Percentiles rank a stretch among this genome's conserved stretches.
These are phyloP conservation scores for Pectinophora gossypiella DNA, from an alignment of 1,140 invertebrate species.

Conservation along the genomic window DNA sequence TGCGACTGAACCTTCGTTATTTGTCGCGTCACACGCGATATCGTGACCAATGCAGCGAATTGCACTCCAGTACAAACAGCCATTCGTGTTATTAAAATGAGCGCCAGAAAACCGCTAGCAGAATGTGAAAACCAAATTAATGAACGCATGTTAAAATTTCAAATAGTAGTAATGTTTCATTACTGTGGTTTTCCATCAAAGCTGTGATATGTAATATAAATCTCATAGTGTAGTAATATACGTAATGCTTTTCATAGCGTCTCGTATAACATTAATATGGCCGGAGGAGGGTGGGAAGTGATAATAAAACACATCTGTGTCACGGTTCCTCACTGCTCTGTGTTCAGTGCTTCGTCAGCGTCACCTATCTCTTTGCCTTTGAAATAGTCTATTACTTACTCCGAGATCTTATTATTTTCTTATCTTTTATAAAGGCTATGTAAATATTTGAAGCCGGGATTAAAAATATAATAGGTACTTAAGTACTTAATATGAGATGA, in stretches of 20 bases:
- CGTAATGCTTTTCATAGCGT: conserved; percentile 17
- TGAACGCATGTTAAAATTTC: conserved; percentile 29
- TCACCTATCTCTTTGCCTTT: background rate
- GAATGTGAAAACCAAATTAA: conserved; percentile 40
- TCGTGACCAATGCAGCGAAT: no score
- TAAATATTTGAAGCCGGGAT: no score
- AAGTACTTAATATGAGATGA: no score
- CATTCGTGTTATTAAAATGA: conserved; percentile 14
- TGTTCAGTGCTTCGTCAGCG: background rate
- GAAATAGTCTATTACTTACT: no score
- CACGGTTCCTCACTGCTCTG: background rate
- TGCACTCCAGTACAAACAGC: background rate
- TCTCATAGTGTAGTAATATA: background rate
- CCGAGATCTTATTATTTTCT: no score
- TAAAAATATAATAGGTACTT: no score
- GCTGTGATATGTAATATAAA: conserved; percentile 11
- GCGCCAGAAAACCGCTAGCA: conserved; percentile 22
- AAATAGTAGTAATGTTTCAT: conserved; percentile 29
- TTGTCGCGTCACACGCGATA: no score
- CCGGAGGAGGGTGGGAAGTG: conserved; percentile 20
- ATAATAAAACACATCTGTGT: conserved; percentile 45
- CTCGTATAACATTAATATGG: conserved; percentile 21
- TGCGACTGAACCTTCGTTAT: no score
- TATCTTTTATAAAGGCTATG: no score
- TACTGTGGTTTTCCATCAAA: conserved; percentile 39